Conservation (phyloP, 2,888 invertebrate species). For the Lepidocyrtoides sp. region DNA sequence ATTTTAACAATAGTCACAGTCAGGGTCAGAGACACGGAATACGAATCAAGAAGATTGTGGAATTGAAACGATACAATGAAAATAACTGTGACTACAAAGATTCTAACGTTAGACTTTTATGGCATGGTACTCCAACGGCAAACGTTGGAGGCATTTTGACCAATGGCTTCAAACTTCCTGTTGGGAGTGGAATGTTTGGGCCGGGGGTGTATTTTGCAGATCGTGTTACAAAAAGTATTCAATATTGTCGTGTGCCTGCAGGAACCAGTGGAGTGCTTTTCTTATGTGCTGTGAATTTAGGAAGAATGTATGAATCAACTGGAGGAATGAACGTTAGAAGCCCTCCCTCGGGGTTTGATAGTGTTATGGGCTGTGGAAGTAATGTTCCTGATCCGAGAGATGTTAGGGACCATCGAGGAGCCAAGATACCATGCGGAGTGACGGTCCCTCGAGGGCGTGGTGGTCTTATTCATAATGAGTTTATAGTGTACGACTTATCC, state of each 20-base stretch:
- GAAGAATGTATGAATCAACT: neutral
- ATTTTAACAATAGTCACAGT: constrained; percentile 11
- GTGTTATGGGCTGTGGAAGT: neutral
- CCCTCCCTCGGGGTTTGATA: neutral
- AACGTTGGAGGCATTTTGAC: constrained; percentile 15
- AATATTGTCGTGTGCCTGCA: neutral
- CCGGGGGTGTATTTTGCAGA: constrained; percentile 30
- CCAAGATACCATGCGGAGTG: constrained; percentile 16
- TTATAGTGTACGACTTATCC: constrained; percentile 2
- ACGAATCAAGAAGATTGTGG: neutral
- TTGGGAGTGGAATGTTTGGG: neutral
- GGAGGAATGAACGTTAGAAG: neutral
- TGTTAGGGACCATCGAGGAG: neutral
- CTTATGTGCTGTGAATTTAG: constrained; percentile 5
- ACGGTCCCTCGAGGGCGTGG: neutral
- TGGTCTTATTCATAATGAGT: neutral
- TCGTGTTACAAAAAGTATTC: constrained; percentile 11
- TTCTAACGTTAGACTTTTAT: neutral
- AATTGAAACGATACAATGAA: constrained; percentile 11
- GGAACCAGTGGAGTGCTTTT: neutral
- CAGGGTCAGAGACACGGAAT: neutral
- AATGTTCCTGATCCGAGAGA: constrained; percentile 11
- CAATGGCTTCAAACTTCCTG: constrained; percentile 1
- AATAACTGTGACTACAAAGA: constrained; percentile 13
- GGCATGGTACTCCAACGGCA: constrained; percentile 8